These are phyloP conservation scores for Equus quagga DNA, from an alignment of 2,113 vertebrate genomes.

Conservation along the genomic window DNA sequence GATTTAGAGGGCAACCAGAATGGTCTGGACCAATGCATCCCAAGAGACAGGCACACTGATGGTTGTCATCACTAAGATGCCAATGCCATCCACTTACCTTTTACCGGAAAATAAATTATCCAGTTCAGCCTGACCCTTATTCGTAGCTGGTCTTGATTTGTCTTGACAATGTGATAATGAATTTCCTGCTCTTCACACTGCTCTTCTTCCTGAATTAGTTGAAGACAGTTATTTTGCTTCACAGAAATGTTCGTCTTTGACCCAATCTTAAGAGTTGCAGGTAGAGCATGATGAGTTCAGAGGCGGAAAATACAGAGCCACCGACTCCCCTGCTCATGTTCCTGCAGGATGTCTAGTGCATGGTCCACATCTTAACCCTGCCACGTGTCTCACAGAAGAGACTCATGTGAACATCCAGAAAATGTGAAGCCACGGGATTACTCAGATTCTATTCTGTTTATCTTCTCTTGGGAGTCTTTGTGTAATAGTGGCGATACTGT, in stretches of 20 bases:
- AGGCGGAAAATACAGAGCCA: neutral
- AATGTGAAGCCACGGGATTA: neutral
- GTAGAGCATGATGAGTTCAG: neutral
- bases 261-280: neutral
- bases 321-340: neutral
- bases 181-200: neutral
- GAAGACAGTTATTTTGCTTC: neutral
- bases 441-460: neutral
- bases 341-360: neutral
- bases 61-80: neutral
- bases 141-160: neutral
- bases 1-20: neutral
- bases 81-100: neutral
- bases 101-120: neutral
- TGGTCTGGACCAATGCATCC: neutral
- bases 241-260: neutral
- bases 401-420: neutral
- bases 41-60: neutral
- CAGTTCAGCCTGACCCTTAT: neutral
- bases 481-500: neutral
- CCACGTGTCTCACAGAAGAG: neutral
- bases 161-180: neutral
- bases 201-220: neutral
- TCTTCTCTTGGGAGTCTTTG: neutral
- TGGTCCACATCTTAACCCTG: neutral